These are phyloP conservation scores for Rhinatrema bivittatum DNA, from an alignment of 2,797 vertebrate genomes.

Conservation along the genomic window DNA sequence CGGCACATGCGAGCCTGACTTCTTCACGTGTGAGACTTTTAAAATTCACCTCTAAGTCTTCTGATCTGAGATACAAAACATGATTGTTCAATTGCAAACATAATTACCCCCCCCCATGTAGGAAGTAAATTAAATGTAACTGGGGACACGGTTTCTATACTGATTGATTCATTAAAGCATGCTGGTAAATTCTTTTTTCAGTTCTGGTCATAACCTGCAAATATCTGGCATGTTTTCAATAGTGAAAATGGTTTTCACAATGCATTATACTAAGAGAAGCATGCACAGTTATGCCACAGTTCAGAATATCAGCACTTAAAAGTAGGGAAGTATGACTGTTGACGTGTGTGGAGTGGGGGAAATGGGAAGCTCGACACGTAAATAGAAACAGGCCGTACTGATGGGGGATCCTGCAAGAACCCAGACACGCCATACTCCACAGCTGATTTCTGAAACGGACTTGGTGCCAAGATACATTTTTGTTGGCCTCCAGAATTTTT, in stretches of 20 bases:
- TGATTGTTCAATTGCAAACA: constrained; percentile 29
- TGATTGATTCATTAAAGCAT: too few relatives aligned
- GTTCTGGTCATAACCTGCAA: too few relatives aligned
- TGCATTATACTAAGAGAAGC: constrained; percentile 20
- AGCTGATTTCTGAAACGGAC: constrained; percentile 43
- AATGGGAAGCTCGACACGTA: constrained; percentile 6
- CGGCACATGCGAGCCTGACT: too few relatives aligned
- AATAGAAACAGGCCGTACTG: constrained; percentile 36
- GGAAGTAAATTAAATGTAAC: constrained; percentile 22
- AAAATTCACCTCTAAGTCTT: too few relatives aligned
- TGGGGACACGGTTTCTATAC: constrained; percentile 20
- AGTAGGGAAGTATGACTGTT: constrained; percentile 2
- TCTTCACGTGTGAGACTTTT: too few relatives aligned
- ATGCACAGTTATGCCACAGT: constrained; percentile 12
- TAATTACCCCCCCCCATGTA: constrained; percentile 2
- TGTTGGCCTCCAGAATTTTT: constrained; percentile 48
- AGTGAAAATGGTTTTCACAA: constrained; percentile 14
- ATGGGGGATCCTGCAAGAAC: constrained; percentile 24
- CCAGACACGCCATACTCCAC: constrained; percentile 37
- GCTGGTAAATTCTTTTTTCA: too few relatives aligned
- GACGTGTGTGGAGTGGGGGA: background rate
- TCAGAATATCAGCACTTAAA: constrained; percentile 1
- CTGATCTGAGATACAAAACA: constrained; percentile 19
- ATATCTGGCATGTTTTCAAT: too few relatives aligned
- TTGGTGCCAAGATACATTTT: constrained; percentile 32